Conservation (phyloP, 2,797 vertebrate species). For the Benthosema pterotum region DNA sequence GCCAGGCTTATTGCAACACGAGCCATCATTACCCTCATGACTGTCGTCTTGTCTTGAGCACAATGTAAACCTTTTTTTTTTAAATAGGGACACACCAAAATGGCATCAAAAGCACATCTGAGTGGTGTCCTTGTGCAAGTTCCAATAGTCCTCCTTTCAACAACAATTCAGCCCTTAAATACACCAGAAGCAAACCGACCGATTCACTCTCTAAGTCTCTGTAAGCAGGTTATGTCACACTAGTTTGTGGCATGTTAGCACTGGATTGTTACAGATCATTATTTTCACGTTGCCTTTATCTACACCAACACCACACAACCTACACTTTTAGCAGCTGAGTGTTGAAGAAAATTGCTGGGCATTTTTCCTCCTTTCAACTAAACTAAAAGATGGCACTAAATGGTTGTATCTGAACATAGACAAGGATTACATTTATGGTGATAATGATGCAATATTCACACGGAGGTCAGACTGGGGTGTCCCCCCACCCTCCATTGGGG, state of each 20-base stretch:
- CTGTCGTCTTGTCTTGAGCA: slow-evolving; percentile 22
- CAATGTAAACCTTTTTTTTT: slow-evolving; percentile 56
- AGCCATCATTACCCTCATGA: not conserved
- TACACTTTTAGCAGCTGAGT: slow-evolving; percentile 26
- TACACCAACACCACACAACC: not conserved
- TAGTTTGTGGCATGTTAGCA: slow-evolving; percentile 18
- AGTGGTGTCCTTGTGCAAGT: slow-evolving; percentile 73
- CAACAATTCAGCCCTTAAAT: slow-evolving; percentile 66
- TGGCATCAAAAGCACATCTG: slow-evolving; percentile 58
- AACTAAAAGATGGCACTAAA: slow-evolving; percentile 37
- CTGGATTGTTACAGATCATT: not conserved
- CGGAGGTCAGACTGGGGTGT: no score
- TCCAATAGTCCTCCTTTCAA: slow-evolving; percentile 31
- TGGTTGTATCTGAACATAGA: slow-evolving; percentile 16
- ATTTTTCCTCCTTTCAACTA: slow-evolving; percentile 2
- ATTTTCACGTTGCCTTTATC: not conserved
- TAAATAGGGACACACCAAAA: slow-evolving; percentile 50
- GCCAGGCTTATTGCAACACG: slow-evolving; percentile 63
- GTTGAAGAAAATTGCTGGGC: not conserved
- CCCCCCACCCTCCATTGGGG: not conserved
- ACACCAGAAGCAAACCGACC: slow-evolving; percentile 25
- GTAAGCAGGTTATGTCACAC: slow-evolving; percentile 42
- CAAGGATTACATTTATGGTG: slow-evolving; percentile 18
- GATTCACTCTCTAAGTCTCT: slow-evolving; percentile 8
- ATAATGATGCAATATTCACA: not conserved